Conservation (phyloP, 2,797 vertebrate species). For the Buceros bicornis region DNA sequence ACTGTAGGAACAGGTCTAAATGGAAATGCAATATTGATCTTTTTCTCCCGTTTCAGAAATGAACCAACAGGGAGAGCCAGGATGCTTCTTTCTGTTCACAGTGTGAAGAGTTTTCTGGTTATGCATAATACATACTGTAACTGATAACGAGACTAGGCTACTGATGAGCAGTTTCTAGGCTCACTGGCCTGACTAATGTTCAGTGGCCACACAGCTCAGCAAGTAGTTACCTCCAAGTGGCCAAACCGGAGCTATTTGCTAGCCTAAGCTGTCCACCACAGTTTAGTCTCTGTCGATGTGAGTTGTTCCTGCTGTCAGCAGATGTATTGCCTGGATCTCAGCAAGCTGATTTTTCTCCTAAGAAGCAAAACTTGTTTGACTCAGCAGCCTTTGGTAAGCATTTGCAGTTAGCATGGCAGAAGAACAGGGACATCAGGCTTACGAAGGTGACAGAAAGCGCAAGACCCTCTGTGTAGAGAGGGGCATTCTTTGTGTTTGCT, state of each 20-base stretch:
- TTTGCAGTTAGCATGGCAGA: neutral
- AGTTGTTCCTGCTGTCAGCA: neutral
- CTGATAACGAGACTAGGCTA: neutral
- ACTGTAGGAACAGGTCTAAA: conserved; percentile 11
- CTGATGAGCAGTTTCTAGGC: neutral
- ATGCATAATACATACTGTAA: neutral
- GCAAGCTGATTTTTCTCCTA: neutral
- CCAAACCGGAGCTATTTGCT: neutral
- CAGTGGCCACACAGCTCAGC: neutral
- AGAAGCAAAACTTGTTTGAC: neutral
- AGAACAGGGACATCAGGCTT: neutral
- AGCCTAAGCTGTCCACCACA: neutral
- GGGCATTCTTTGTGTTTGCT: neutral
- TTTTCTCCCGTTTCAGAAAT: neutral
- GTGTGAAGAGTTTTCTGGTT: neutral
- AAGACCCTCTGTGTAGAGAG: neutral
- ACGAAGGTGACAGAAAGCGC: neutral
- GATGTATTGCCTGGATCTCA: neutral
- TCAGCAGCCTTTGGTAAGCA: neutral
- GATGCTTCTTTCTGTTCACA: neutral
- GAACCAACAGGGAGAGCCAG: neutral
- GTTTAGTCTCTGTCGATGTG: neutral
- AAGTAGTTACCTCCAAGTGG: neutral
- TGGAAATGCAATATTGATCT: conserved; percentile 1
- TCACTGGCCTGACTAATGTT: neutral